These are phyloP conservation scores for Cheilosia variabilis DNA, from an alignment of 2,888 invertebrate species.

Conservation along the genomic window DNA sequence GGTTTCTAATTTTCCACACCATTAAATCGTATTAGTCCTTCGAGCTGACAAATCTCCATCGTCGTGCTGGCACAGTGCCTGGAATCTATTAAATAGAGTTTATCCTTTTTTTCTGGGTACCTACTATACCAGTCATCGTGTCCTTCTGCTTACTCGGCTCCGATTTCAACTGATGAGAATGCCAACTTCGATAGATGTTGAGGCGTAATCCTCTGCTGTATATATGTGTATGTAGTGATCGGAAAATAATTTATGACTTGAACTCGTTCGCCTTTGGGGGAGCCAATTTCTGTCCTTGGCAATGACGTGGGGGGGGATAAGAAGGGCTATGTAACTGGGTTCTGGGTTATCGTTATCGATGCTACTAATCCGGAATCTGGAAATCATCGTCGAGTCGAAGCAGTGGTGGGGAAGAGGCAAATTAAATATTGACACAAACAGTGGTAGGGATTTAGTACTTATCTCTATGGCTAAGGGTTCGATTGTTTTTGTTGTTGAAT, in stretches of 20 bases:
- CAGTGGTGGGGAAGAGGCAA: slow-evolving; percentile 34
- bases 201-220: slow-evolving; percentile 19
- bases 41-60: slow-evolving; percentile 69
- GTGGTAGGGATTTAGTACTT: slow-evolving; percentile 38
- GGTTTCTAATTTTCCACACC: slow-evolving; percentile 82
- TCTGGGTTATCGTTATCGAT: slow-evolving; percentile 69
- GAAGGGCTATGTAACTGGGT: slow-evolving; percentile 16
- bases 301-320: slow-evolving; percentile 39
- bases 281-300: slow-evolving; percentile 66
- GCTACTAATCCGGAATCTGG: slow-evolving; percentile 62
- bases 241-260: slow-evolving; percentile 73
- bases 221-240: slow-evolving; percentile 45
- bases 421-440: slow-evolving; percentile 73
- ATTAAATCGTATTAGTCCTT: slow-evolving; percentile 78
- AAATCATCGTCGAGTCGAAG: slow-evolving; percentile 25
- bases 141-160: slow-evolving; percentile 26
- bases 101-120: slow-evolving; percentile 43
- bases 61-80: slow-evolving; percentile 69
- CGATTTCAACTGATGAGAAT: slow-evolving; percentile 61
- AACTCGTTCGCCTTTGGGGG: slow-evolving; percentile 35
- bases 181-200: slow-evolving; percentile 39
- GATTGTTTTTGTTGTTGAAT: not conserved
- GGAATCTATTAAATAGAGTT: slow-evolving; percentile 68
- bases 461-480: not conserved
- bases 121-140: slow-evolving; percentile 20